Evolutionary conservation across 2,113 vertebrate genomes (phyloP).

Genomic region (Hystrix brachyura): DNA sequence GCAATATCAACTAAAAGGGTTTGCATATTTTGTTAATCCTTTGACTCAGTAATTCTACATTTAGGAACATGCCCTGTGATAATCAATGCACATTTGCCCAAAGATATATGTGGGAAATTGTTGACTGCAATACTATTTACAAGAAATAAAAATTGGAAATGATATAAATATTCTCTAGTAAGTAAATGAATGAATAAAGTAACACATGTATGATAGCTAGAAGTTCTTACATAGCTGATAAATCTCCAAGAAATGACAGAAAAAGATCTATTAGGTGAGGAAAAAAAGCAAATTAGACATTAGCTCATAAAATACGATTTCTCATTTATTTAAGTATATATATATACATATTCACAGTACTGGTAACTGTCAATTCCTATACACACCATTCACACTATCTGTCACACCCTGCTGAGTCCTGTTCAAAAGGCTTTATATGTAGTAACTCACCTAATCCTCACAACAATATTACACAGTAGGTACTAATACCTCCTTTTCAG

Average conservation of each 20-base stretch:
- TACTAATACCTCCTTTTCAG: background rate
- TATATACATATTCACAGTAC: background rate
- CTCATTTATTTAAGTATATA: constrained; percentile 15
- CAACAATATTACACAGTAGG: background rate
- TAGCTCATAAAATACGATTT: constrained; percentile 55
- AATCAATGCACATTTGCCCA: background rate
- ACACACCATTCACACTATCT: background rate
- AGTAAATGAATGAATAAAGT: background rate
- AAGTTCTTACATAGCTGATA: background rate
- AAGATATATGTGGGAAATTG: background rate
- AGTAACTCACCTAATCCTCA: constrained; percentile 43
- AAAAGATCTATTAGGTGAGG: background rate
- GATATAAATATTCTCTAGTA: background rate
- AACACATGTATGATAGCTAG: background rate
- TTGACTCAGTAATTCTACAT: background rate
- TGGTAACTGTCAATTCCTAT: background rate
- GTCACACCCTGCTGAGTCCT: background rate
- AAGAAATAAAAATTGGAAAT: background rate
- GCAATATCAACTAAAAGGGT: background rate
- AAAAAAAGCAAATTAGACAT: background rate
- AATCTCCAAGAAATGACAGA: background rate
- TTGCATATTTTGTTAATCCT: background rate
- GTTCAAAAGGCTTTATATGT: constrained; percentile 5
- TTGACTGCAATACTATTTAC: background rate
- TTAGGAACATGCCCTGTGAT: background rate